phyloP scores from a whole-genome alignment of 2,888 invertebrate genomes.

The Calliopum simillimum region DNA sequence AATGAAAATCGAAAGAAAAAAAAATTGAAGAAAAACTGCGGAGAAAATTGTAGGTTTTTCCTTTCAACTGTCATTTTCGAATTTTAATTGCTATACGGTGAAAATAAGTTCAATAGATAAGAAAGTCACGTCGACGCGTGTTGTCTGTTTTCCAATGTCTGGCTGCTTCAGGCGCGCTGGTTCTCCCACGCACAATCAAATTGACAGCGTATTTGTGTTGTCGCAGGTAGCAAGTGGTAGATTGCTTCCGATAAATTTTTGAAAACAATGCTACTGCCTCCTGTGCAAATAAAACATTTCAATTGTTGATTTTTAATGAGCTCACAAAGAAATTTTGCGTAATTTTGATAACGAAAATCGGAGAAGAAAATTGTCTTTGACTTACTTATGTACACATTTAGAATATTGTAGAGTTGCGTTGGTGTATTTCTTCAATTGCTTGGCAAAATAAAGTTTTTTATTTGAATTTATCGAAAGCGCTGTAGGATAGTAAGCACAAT shows the following conservation, averaged over 20 bases:
- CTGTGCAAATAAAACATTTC: slow-evolving; percentile 5
- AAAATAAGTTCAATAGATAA: slow-evolving; percentile 49
- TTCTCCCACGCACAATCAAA: background rate
- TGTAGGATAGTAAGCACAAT: too few relatives aligned
- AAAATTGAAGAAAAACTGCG: background rate
- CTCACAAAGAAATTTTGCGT: background rate
- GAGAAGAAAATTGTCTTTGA: too few relatives aligned
- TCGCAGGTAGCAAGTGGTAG: too few relatives aligned
- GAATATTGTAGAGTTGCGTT: too few relatives aligned
- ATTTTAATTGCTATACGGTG: slow-evolving; percentile 46
- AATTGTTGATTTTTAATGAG: slow-evolving; percentile 27
- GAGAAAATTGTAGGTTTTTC: background rate
- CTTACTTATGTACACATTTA: too few relatives aligned
- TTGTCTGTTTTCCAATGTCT: background rate
- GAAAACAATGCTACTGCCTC: slow-evolving; percentile 10
- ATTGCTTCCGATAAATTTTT: slow-evolving; percentile 4
- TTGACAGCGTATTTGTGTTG: background rate
- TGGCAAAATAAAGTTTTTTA: too few relatives aligned
- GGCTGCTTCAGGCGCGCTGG: background rate
- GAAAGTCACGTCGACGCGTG: slow-evolving; percentile 46
- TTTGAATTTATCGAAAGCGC: too few relatives aligned
- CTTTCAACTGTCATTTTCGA: slow-evolving; percentile 1
- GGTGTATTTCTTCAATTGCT: too few relatives aligned
- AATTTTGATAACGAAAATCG: too few relatives aligned
- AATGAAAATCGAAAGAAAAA: background rate